Evolutionary conservation across 2,888 invertebrate species (phyloP).

Genomic region (Synanthedon vespiformis): DNA sequence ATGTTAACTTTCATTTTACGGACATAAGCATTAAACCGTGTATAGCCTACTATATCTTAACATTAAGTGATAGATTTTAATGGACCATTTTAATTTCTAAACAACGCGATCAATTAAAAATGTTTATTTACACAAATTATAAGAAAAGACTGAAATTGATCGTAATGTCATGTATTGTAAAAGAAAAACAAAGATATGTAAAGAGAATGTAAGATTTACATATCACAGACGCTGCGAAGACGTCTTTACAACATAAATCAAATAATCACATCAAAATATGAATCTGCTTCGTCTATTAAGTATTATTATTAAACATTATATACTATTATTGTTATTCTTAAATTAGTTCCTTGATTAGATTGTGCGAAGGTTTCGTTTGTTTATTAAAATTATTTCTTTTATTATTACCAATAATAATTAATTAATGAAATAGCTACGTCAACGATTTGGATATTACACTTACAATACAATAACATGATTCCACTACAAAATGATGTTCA

Average conservation of each 20-base stretch:
- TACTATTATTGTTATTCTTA: slow-evolving; percentile 50
- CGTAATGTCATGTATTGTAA: too few species aligned
- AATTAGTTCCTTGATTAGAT: slow-evolving; percentile 60
- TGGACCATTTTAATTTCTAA: slow-evolving; percentile 63
- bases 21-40: slow-evolving; percentile 37
- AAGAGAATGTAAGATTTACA: too few species aligned
- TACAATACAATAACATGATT: slow-evolving; percentile 27
- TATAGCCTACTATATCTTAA: slow-evolving; percentile 43
- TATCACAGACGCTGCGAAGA: too few species aligned
- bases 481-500: slow-evolving; percentile 39
- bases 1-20: slow-evolving; percentile 30
- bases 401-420: slow-evolving; percentile 24
- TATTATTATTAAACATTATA: slow-evolving; percentile 29
- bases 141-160: too few species aligned
- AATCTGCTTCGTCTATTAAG: slow-evolving; percentile 27
- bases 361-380: slow-evolving; percentile 64
- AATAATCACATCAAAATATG: slow-evolving; percentile 23
- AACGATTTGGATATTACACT: slow-evolving; percentile 32
- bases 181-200: too few species aligned
- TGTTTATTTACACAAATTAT: slow-evolving; percentile 36
- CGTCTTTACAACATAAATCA: slow-evolving; percentile 1
- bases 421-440: slow-evolving; percentile 55
- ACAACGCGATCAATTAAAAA: slow-evolving; percentile 42
- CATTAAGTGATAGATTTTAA: slow-evolving; percentile 53
- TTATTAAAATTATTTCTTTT: slow-evolving; percentile 34